Evolutionary conservation across 1,140 invertebrate species (phyloP).

Genomic region (fruit fly (Drosophila melanogaster)): DNA sequence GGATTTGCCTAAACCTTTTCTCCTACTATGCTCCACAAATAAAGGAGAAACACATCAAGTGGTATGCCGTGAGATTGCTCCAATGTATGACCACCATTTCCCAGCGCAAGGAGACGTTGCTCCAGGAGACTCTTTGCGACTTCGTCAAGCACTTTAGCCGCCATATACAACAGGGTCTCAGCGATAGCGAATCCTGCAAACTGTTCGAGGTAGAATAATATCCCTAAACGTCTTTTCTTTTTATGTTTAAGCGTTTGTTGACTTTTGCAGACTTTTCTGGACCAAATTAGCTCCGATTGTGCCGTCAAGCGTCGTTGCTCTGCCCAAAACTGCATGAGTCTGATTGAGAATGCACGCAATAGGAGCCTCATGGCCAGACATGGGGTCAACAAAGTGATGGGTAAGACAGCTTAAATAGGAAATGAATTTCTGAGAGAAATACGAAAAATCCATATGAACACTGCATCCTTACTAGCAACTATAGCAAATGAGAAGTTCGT

Average conservation of each 20-base stretch:
- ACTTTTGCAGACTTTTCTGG: conserved; percentile 60
- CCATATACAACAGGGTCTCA: conserved; percentile 89
- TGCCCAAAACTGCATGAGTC: conserved; percentile 81
- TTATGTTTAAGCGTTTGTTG: conserved; percentile 10
- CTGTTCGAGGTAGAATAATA: conserved; percentile 79
- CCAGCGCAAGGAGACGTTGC: conserved; percentile 88
- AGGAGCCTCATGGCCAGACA: conserved; percentile 76
- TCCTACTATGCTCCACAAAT: conserved; percentile 89
- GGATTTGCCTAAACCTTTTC: conserved; percentile 91
- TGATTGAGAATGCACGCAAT: conserved; percentile 81
- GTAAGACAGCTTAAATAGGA: conserved; percentile 65
- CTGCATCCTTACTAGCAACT: no score
- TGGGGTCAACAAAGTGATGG: conserved; percentile 76
- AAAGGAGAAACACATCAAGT: conserved; percentile 90
- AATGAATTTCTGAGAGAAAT: conserved; percentile 43
- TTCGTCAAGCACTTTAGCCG: conserved; percentile 89
- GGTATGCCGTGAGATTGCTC: conserved; percentile 90
- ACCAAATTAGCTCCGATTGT: conserved; percentile 75
- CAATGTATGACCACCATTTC: conserved; percentile 89
- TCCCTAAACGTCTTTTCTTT: neutral
- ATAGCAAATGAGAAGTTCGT: no score
- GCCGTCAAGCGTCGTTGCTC: conserved; percentile 81
- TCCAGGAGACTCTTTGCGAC: conserved; percentile 90
- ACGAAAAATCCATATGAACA: neutral
- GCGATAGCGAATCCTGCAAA: conserved; percentile 88